Conservation (phyloP, 2,888 invertebrate species). For the Drosophila leonis region DNA sequence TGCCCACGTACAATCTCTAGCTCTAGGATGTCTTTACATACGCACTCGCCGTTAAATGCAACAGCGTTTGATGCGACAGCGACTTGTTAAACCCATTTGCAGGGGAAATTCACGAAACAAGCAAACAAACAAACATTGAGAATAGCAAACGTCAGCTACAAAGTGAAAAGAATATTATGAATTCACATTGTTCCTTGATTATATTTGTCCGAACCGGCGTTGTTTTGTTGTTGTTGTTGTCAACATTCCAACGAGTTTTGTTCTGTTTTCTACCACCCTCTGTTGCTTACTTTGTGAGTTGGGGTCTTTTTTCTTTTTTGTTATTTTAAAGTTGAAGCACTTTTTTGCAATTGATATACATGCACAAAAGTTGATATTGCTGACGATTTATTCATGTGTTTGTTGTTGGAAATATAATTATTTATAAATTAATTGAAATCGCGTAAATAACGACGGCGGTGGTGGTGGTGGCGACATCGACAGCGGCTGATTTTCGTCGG, state of each 20-base stretch:
- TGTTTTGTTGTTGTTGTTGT: constrained; percentile 47
- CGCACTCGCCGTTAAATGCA: constrained; percentile 50
- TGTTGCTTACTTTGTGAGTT: constrained; percentile 40
- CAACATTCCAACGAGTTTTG: constrained; percentile 66
- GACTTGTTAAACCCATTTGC: background rate
- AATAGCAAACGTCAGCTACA: constrained; percentile 33
- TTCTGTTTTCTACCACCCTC: constrained; percentile 49
- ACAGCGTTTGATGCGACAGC: constrained; percentile 43
- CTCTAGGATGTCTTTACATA: constrained; percentile 59
- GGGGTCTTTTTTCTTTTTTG: constrained; percentile 17
- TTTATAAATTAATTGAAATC: constrained; percentile 72
- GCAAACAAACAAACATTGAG: background rate
- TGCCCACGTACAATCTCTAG: constrained; percentile 53
- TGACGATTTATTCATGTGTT: constrained; percentile 36
- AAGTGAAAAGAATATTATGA: constrained; percentile 6
- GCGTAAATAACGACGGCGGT: constrained; percentile 53
- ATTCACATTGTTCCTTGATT: constrained; percentile 17
- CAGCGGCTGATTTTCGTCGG: constrained; percentile 46
- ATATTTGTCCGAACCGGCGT: constrained; percentile 48
- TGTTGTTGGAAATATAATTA: constrained; percentile 51
- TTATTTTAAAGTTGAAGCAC: constrained; percentile 39
- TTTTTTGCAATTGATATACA: constrained; percentile 46
- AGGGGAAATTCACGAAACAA: constrained; percentile 13
- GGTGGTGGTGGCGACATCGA: constrained; percentile 32
- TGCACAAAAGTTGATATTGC: constrained; percentile 43